A percentile compares a stretch with the other conserved stretches of the same genome.
These are phyloP conservation scores for Vireo altiloquus DNA, from an alignment of 2,113 vertebrate species.

Conservation along the genomic window DNA sequence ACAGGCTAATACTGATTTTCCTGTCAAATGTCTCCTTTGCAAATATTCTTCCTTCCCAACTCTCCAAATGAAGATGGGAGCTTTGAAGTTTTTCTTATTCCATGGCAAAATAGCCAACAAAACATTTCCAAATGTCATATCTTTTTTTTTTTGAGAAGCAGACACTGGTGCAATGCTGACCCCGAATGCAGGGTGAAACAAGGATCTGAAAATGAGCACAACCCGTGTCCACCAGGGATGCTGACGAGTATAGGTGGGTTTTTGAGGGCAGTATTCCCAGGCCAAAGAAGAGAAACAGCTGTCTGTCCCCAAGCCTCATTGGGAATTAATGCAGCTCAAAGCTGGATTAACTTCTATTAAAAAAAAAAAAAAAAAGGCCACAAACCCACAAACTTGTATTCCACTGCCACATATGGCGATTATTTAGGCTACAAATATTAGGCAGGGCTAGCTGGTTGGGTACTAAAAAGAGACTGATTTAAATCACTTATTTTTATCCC, in stretches of 20 bases:
- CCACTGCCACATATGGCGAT: conserved; percentile 42
- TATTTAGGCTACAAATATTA: conserved; percentile 57
- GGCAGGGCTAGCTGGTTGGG: conserved; percentile 23
- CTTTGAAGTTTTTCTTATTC: conserved; percentile 34
- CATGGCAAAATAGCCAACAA: conserved; percentile 9
- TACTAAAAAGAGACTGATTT: neutral
- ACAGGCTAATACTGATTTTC: conserved; percentile 60
- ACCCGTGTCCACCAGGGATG: neutral
- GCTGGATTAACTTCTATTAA: conserved; percentile 31
- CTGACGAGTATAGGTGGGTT: neutral
- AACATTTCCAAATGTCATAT: conserved; percentile 24
- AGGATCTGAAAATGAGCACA: neutral
- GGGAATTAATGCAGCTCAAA: conserved; percentile 52
- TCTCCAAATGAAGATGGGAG: conserved; percentile 41
- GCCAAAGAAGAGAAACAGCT: conserved; percentile 34
- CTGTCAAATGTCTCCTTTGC: conserved; percentile 56
- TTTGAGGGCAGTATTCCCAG: conserved; percentile 14
- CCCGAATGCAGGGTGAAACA: neutral
- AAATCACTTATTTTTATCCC: conserved; percentile 59
- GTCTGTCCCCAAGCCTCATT: conserved; percentile 25
- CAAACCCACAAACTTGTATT: conserved; percentile 21
- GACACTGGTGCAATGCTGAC: neutral
- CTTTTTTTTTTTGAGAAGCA: neutral
- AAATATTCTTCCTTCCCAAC: conserved; percentile 33
- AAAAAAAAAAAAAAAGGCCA: neutral